These are phyloP conservation scores for Eubasilissa splendida DNA, from an alignment of 2,888 invertebrate species.

Conservation along the genomic window DNA sequence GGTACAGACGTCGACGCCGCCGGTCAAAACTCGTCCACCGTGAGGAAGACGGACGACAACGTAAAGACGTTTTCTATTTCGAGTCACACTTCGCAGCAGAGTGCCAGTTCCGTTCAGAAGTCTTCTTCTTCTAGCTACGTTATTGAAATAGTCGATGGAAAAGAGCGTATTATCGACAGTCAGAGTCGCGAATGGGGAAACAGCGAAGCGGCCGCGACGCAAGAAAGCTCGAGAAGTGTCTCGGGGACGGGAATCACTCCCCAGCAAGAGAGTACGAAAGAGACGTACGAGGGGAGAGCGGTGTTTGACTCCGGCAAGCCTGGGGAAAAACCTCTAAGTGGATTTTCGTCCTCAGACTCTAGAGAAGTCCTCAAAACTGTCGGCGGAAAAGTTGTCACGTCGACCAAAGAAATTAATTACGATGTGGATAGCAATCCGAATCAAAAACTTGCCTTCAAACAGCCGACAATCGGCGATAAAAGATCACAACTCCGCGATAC, in stretches of 20 bases:
- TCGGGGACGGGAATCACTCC: slow-evolving; percentile 75
- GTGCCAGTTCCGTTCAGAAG: slow-evolving; percentile 73
- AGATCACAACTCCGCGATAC: slow-evolving; percentile 49
- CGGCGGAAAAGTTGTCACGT: slow-evolving; percentile 60
- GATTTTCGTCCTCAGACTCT: slow-evolving; percentile 48
- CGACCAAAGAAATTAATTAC: slow-evolving; percentile 60
- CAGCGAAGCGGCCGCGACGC: slow-evolving; percentile 67
- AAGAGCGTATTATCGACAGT: slow-evolving; percentile 75
- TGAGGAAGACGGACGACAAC: slow-evolving; percentile 55
- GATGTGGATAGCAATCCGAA: slow-evolving; percentile 43
- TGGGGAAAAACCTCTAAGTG: slow-evolving; percentile 67
- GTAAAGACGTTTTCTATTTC: slow-evolving; percentile 67
- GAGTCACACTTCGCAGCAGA: slow-evolving; percentile 69
- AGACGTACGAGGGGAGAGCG: slow-evolving; percentile 72
- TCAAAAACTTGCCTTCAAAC: slow-evolving; percentile 7
- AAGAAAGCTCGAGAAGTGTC: slow-evolving; percentile 72
- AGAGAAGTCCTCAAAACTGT: slow-evolving; percentile 61
- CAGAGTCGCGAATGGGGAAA: slow-evolving; percentile 75
- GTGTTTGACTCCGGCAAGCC: slow-evolving; percentile 74
- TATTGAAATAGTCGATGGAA: slow-evolving; percentile 78
- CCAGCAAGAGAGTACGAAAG: slow-evolving; percentile 71
- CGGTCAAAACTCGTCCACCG: background rate
- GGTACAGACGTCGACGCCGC: slow-evolving; percentile 62
- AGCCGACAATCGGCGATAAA: slow-evolving; percentile 13
- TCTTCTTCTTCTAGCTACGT: slow-evolving; percentile 77